Percentiles rank a stretch among this genome's conserved stretches.
Conservation (phyloP, 2,797 vertebrate genomes). For the Tadarida brasiliensis region DNA sequence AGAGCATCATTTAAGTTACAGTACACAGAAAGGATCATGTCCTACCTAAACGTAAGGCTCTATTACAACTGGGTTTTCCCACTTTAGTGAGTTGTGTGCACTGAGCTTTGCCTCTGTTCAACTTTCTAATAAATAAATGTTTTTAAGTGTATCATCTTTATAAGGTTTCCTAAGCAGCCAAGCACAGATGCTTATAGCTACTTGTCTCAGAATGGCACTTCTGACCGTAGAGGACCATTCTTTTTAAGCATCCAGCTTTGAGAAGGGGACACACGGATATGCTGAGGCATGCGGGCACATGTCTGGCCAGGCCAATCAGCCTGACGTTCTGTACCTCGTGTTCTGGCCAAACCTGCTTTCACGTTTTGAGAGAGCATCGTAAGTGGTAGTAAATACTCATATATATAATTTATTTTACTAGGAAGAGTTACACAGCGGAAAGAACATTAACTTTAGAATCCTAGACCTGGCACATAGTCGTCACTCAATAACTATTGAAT, state of each 20-base stretch:
- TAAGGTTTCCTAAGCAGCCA: background rate
- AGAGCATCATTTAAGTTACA: background rate
- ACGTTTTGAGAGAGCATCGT: background rate
- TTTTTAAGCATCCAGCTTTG: background rate
- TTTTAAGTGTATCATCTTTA: background rate
- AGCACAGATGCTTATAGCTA: background rate
- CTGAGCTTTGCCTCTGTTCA: background rate
- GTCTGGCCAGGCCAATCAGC: background rate
- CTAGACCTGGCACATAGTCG: background rate
- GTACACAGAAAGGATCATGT: background rate
- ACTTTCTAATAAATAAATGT: background rate
- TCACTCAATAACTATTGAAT: background rate
- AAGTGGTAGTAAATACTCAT: background rate
- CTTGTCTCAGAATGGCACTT: background rate
- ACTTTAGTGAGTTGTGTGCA: background rate
- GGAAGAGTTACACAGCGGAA: background rate
- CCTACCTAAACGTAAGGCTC: background rate
- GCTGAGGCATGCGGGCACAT: background rate
- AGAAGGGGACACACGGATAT: background rate
- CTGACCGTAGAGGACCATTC: background rate
- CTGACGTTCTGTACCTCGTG: background rate
- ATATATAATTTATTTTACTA: background rate
- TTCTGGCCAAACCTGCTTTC: background rate
- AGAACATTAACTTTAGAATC: background rate
- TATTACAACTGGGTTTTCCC: background rate